Conservation (phyloP, 2,797 vertebrate genomes). For the Ciconia nigra region DNA sequence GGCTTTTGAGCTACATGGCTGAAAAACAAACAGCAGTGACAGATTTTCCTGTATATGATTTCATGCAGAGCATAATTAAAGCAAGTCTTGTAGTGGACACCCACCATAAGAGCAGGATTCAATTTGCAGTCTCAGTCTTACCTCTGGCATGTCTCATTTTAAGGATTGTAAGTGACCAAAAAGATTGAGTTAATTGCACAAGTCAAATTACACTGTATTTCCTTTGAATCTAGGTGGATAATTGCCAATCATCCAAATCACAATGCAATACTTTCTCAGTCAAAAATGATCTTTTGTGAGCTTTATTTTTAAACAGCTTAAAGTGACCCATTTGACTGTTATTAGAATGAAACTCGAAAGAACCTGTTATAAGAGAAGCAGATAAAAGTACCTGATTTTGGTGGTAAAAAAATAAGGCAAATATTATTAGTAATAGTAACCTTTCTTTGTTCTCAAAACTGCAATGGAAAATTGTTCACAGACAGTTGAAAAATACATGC, state of each 20-base stretch:
- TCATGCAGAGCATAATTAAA: background rate
- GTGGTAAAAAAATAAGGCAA: background rate
- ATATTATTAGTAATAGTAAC: background rate
- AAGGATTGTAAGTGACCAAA: background rate
- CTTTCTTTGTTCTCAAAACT: background rate
- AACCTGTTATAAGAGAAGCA: background rate
- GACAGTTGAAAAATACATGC: background rate
- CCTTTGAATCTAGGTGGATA: background rate
- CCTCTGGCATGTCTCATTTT: background rate
- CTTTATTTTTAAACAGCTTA: background rate
- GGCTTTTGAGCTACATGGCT: conserved; percentile 75
- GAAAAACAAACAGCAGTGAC: conserved; percentile 38
- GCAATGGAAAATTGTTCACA: background rate
- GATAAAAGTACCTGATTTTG: background rate
- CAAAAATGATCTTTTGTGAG: background rate
- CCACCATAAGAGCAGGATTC: background rate
- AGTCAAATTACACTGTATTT: background rate
- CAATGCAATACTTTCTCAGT: background rate
- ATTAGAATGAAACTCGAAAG: background rate
- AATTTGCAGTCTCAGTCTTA: background rate
- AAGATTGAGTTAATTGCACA: background rate
- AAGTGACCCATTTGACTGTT: background rate
- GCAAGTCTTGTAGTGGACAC: background rate
- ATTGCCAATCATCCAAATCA: background rate
- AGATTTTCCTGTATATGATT: background rate